phyloP scores from a whole-genome alignment of 2,888 invertebrate species.

The Latrodectus elegans region DNA sequence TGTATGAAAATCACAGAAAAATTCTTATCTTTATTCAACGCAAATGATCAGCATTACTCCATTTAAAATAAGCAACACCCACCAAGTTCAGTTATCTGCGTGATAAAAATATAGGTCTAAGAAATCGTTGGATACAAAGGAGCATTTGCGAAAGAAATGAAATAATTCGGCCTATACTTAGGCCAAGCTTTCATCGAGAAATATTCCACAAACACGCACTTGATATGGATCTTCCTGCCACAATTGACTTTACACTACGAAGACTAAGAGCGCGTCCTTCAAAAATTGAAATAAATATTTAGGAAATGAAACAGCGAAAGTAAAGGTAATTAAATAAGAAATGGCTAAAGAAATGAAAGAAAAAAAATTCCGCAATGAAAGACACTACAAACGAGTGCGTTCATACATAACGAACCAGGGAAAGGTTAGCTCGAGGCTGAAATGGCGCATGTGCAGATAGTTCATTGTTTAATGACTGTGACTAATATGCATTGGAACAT shows the following conservation, averaged over 20 bases:
- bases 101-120: neutral
- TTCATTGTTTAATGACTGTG: slow-evolving; percentile 10
- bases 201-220: neutral
- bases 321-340: slow-evolving; percentile 17
- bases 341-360: neutral
- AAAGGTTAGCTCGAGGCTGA: neutral
- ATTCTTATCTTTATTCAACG: no score
- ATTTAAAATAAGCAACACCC: no score
- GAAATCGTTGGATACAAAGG: neutral
- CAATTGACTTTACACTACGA: neutral
- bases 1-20: no score
- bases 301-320: slow-evolving; percentile 35
- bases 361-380: neutral
- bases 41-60: no score
- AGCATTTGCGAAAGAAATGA: neutral
- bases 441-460: slow-evolving; percentile 5
- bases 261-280: neutral
- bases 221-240: neutral
- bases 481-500: neutral
- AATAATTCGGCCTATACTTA: slow-evolving; percentile 1
- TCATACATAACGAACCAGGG: neutral
- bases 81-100: neutral
- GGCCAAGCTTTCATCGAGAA: neutral
- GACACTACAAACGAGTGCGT: neutral
- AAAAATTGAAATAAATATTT: neutral